Base-by-base conservation (phyloP, 1,140 invertebrate genomes). In the Eulimnadia texana region DNA sequence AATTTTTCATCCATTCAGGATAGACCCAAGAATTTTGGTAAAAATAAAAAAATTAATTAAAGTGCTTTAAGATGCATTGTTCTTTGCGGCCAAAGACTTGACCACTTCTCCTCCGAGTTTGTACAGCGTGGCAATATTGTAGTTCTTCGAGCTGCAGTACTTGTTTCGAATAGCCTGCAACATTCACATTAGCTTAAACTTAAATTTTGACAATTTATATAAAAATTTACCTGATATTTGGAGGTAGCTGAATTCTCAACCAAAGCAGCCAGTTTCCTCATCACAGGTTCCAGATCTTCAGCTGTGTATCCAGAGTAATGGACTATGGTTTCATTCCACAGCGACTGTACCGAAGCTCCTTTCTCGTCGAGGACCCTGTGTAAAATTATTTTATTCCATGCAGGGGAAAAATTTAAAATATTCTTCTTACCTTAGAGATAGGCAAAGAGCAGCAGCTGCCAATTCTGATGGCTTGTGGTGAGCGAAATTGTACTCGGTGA, bases 401-500 rank as follows among this genome's bases (percentile, higher is more conserved):
- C 13, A 23, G 33, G 3, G 6, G 2, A 13, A 13, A 22, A 20
- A 63, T 24, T 2, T 20, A 47, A 62, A 3, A 33, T 24, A 11
- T 3, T 23, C 13, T 33, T 27, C 28, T 23, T 52, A 52, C 73
- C 77, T 74, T 56, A 85, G 76, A 28, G 86, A 78, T 27, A 90
- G 73, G 72, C 82, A 88, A 51, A 88, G 73, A 47, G 85, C 80
- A 52, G 82, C 82, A 61, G 86, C 86, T 53, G 88, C 86, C 49
- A 86, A 73, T n/a, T 82, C 65, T 13, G 93, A 97, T 2, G 94
- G 92, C 58, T 77, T 75, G 68, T 86, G 81, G 69, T 90, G 84
- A 25, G 82, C 81, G 75, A 93, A 79, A 33, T 83, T 77, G 70
- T 94, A 93, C 50, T 94, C 84, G 13, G 92, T 72, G 42, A 94